Percentiles rank a stretch among this genome's conserved stretches.
Conservation (phyloP, 2,113 vertebrate species). For the Python bivittatus region DNA sequence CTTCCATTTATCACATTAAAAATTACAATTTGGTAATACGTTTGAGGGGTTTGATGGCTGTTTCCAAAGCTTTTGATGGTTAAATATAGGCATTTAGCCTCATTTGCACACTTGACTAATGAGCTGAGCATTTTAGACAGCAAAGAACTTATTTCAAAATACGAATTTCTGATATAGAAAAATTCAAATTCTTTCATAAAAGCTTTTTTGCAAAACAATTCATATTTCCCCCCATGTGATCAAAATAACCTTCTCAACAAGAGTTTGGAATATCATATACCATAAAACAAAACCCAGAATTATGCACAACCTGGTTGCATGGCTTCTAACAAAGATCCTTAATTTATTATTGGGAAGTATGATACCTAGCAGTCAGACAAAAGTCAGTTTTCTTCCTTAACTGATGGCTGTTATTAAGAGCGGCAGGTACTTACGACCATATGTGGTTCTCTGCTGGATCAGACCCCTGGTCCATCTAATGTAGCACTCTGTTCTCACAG, state of each 20-base stretch:
- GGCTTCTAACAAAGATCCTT: neutral
- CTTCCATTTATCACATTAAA: neutral
- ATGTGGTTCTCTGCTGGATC: neutral
- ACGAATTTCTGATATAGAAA: neutral
- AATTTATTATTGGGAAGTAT: neutral
- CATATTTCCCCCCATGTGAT: neutral
- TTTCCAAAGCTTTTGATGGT: neutral
- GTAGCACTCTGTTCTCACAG: neutral
- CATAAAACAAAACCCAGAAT: neutral
- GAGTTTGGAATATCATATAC: neutral
- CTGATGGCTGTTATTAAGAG: neutral
- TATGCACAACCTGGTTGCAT: neutral
- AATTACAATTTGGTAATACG: neutral
- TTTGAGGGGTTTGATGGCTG: neutral
- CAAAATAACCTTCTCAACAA: neutral
- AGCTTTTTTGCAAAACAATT: neutral
- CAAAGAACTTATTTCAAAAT: neutral
- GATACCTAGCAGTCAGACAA: neutral
- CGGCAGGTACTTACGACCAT: neutral
- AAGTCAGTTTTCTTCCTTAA: neutral
- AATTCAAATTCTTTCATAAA: neutral
- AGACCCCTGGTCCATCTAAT: neutral
- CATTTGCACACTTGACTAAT: neutral
- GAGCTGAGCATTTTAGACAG: neutral
- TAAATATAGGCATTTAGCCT: neutral